Evolutionary conservation across 2,888 invertebrate genomes (phyloP).

Genomic region (Drosophila anomalata): DNA sequence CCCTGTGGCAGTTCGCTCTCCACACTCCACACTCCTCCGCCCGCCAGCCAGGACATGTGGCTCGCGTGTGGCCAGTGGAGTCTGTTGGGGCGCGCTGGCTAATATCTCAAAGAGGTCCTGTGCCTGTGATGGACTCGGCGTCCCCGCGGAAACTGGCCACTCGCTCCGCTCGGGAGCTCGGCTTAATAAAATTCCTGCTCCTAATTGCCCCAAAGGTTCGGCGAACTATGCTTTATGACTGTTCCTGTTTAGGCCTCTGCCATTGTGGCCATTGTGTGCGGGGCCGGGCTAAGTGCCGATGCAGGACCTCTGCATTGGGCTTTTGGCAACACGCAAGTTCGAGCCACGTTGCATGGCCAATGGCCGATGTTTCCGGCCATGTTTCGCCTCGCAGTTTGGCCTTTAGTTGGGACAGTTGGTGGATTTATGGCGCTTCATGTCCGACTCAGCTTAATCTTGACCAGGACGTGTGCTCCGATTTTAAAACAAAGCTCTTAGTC

Average conservation of each 20-base stretch:
- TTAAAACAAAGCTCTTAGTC: conserved; percentile 3
- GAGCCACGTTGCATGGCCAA: conserved; percentile 2
- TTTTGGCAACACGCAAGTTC: background rate
- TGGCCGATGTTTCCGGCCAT: conserved; percentile 1
- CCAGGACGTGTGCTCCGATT: conserved; percentile 1
- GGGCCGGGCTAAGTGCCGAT: background rate
- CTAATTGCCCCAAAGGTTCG: conserved; percentile 15
- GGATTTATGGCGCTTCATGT: background rate
- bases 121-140: background rate
- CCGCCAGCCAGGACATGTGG: no score
- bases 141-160: conserved; percentile 17
- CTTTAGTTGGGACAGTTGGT: background rate
- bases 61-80: no score
- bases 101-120: conserved; percentile 3
- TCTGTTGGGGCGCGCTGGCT: background rate
- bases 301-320: background rate
- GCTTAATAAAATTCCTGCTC: conserved; percentile 25
- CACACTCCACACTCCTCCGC: no score
- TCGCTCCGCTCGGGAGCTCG: conserved; percentile 11
- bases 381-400: background rate
- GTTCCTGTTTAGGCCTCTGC: background rate
- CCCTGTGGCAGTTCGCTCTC: background rate
- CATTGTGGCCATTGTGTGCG: background rate
- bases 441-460: background rate
- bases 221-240: conserved; percentile 22